These are phyloP conservation scores for Deroplatys truncata DNA, from an alignment of 2,888 invertebrate species.

Conservation along the genomic window DNA sequence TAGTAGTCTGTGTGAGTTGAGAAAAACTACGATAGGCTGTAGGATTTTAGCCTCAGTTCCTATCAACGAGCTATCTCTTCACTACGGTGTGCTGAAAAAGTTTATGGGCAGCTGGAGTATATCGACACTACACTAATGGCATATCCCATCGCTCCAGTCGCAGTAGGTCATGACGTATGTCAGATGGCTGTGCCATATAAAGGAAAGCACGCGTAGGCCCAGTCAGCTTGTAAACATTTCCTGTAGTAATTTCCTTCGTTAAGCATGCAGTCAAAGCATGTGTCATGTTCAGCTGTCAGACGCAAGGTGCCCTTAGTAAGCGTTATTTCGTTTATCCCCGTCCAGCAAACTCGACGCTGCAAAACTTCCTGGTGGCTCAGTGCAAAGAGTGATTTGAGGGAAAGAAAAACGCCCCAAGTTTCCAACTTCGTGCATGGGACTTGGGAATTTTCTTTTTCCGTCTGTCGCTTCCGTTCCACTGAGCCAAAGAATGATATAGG, in stretches of 20 bases:
- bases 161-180: no score
- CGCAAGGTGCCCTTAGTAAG: neutral
- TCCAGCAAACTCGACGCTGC: neutral
- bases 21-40: no score
- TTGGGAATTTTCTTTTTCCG: neutral
- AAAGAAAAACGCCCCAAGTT: neutral
- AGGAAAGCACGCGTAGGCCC: neutral
- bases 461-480: neutral
- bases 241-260: neutral
- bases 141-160: no score
- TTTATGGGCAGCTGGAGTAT: no score
- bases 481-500: neutral
- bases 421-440: neutral
- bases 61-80: no score
- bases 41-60: no score
- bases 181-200: no score
- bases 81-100: no score
- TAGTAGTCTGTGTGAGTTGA: no score
- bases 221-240: neutral
- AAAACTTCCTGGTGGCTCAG: neutral
- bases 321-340: neutral
- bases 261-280: neutral
- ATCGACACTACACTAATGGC: no score
- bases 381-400: neutral
- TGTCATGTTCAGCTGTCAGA: neutral